Evolutionary conservation across 2,797 vertebrate species (phyloP), one percentile per base, ranked within the genome.

Genomic region (Anniella stebbinsi): DNA sequence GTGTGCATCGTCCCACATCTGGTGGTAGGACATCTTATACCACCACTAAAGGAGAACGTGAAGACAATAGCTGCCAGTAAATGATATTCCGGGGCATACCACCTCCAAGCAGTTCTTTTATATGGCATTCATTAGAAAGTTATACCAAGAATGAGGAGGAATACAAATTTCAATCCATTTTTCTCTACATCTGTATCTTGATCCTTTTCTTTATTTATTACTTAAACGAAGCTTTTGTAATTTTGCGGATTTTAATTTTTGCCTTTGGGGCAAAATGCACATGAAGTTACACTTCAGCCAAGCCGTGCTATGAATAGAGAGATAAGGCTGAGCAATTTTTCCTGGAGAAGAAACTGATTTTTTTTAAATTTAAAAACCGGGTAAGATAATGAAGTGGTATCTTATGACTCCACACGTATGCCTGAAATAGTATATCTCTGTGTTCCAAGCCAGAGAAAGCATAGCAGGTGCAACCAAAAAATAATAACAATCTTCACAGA

Each of bases 251-350:
- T 87, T 89, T 76, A 84, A 78, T 73, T 84, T 87, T 89, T 86
- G 72, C 80, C 78, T 92, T 70, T 51, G 67, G 84, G 72, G 28
- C 51, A 80, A 63, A 90, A 90, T 87, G 72, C 86, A 77, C 63
- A 87, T 87, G 87, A 87, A n/a, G 63, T 87, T 78, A 77, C 25
- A 70, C 48, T 70, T 2, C 57, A 69, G 63, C 90, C 87, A 87
- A 80, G 73, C 23, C 87, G 80, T 1, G 69, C 83, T 86, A 70
- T 15, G 80, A 91, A 72, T 57, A 87, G 86, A 41, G 84, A 92
- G 94, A 89, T 95, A 95, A 94, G 84, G 67, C 80, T 75, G 84
- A 88, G 76, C 93, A 94, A 86, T 87, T 57, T 92, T 89, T 90
- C 70, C 86, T 92, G 89, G 67, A 80, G n/a, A 33, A 93, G 93